Evolutionary conservation across 1,140 invertebrate species (phyloP).

Genomic region (Drosophila fuyamai): DNA sequence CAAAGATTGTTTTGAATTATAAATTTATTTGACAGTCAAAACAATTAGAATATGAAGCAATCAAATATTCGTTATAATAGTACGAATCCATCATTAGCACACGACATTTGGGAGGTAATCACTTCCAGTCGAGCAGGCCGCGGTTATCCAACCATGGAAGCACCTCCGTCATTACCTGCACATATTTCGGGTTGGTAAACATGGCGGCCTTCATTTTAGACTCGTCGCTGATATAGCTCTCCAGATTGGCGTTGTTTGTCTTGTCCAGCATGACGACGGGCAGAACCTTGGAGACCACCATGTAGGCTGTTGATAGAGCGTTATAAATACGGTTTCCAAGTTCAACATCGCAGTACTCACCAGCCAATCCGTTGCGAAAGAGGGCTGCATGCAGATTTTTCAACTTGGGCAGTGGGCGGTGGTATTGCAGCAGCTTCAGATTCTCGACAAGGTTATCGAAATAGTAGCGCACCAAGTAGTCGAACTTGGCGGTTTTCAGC

Average conservation of each 20-base stretch:
- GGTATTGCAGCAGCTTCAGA: conserved; percentile 74
- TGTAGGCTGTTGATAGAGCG: conserved; percentile 49
- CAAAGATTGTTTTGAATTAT: conserved; percentile 13
- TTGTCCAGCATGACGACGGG: conserved; percentile 79
- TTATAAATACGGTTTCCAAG: background rate
- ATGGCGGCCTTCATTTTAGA: conserved; percentile 72
- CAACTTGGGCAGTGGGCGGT: conserved; percentile 76
- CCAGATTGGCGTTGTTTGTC: conserved; percentile 49
- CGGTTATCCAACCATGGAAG: conserved; percentile 83
- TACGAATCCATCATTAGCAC: background rate
- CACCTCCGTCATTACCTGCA: conserved; percentile 69
- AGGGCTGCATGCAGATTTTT: conserved; percentile 66
- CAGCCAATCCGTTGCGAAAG: conserved; percentile 70
- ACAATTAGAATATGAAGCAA: conserved; percentile 12
- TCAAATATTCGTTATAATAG: conserved; percentile 33
- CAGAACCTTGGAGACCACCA: conserved; percentile 77
- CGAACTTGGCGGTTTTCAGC: conserved; percentile 67
- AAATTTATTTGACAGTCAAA: conserved; percentile 10
- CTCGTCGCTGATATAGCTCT: conserved; percentile 61
- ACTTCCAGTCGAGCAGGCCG: conserved; percentile 79
- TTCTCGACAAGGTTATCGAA: conserved; percentile 74
- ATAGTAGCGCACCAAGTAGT: conserved; percentile 76
- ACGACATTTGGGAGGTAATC: conserved; percentile 22
- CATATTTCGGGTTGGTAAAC: conserved; percentile 78
- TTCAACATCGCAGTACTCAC: conserved; percentile 23